A percentile compares a stretch with the other conserved stretches of the same genome.
Conservation (phyloP, 2,888 invertebrate species). For the Andrena dorsata region DNA sequence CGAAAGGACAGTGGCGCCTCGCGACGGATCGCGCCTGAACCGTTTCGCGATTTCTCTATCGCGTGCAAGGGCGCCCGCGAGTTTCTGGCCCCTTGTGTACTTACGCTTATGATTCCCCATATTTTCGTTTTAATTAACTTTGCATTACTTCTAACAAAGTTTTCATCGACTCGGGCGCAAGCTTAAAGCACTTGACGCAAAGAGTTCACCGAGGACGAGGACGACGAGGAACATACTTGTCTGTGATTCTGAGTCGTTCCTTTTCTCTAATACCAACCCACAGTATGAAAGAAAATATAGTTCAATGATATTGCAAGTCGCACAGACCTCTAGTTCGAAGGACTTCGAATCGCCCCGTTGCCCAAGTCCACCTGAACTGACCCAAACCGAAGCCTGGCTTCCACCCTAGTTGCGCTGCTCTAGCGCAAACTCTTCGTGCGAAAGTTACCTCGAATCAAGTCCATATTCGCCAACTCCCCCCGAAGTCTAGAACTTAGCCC, state of each 20-base stretch:
- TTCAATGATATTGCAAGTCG: background rate
- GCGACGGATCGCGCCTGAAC: slow-evolving; percentile 62
- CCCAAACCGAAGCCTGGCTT: background rate
- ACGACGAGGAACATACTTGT: too few species aligned
- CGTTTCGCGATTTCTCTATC: slow-evolving; percentile 30
- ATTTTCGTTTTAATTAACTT: background rate
- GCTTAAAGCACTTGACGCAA: too few species aligned
- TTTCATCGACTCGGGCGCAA: background rate
- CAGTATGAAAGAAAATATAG: background rate
- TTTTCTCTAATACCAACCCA: background rate
- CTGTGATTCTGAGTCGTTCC: background rate
- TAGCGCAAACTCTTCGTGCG: background rate
- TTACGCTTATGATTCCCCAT: background rate
- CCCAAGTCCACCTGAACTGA: slow-evolving; percentile 7
- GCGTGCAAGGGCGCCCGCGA: slow-evolving; percentile 8
- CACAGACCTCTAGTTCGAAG: background rate
- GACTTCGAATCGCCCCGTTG: background rate
- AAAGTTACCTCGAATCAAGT: too few species aligned
- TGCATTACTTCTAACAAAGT: too few species aligned
- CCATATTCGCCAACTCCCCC: too few species aligned
- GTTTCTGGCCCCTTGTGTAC: background rate
- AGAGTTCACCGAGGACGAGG: too few species aligned
- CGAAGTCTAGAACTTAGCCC: too few species aligned
- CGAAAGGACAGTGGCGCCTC: slow-evolving; percentile 82
- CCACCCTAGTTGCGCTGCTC: background rate